Base-by-base conservation (phyloP, 2,797 vertebrate species). In the Triplophysa bombifrons region DNA sequence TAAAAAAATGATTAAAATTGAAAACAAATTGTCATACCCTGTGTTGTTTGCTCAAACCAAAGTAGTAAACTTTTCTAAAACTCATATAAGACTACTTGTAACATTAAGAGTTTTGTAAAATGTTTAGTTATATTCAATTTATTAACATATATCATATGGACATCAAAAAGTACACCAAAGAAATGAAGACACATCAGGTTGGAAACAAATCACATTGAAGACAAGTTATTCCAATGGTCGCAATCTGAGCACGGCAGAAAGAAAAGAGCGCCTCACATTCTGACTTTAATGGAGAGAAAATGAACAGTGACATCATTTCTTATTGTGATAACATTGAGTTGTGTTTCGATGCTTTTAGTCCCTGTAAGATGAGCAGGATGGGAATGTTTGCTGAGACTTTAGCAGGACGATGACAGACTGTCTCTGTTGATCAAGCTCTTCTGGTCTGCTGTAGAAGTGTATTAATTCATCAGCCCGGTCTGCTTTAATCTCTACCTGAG, bases 281-380 rank as follows among this genome's bases (percentile, higher is more conserved):
- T 46, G n/a, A 65, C 61, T 72, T 60, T 76, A 80, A 80, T 72
- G 77, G 72, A 76, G 72, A 66, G 72, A 76, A 76, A 71, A 75
- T 72, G 55, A 80, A 44, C 60, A 70, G 50, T 58, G 48, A 34
- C 22, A 73, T 73, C 16, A 72, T 80, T 79, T 66, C 51, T 48
- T 51, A 56, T 75, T 79, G 66, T 72, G 16, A 25, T 74, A 56
- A 34, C 6, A 50, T 25, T 8, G 5, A 50, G 17, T 56, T 34
- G 70, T 25, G n/a, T 79, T 78, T 82, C 71, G 75, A 69, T 69
- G 67, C 58, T 79, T 74, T 71, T 50, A 66, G 73, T 44, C 44
- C 41, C 55, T 46, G 81, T 79, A 83, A 83, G 51, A 74, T 51
- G 72, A 80, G 81, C 12, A 72, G 20, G 81, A 79, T 78, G 77